Conservation (phyloP, 1,140 invertebrate species). For the Euborellia annulipes region DNA sequence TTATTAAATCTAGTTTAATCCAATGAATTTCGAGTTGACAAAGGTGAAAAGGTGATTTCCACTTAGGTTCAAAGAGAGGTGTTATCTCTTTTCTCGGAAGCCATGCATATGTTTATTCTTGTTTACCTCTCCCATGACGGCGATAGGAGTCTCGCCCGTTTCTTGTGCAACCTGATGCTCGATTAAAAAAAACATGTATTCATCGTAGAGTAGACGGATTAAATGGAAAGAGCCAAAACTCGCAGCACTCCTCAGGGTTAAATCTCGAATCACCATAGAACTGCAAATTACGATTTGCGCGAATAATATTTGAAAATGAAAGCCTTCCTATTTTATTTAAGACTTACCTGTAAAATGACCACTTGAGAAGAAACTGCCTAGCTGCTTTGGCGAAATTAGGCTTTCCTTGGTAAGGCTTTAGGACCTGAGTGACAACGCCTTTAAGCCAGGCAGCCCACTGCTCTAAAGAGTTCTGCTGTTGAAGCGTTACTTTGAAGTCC, state of each 20-base stretch:
- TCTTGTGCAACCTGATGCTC: slow-evolving; percentile 91
- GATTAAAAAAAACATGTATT: slow-evolving; percentile 98
- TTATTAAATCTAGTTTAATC: no score
- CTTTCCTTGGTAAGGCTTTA: slow-evolving; percentile 75
- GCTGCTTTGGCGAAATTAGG: slow-evolving; percentile 78
- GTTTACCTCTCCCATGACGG: slow-evolving; percentile 71
- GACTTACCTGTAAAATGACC: slow-evolving; percentile 89
- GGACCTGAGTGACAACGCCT: slow-evolving; percentile 69
- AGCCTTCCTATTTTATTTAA: slow-evolving; percentile 1
- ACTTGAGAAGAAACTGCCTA: slow-evolving; percentile 89
- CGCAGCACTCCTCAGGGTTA: slow-evolving; percentile 86
- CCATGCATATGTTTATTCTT: no score
- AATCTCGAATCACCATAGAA: slow-evolving; percentile 89
- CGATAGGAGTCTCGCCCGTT: slow-evolving; percentile 79
- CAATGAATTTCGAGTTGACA: no score
- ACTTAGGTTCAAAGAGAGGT: no score
- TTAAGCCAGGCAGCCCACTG: slow-evolving; percentile 97
- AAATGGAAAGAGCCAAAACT: slow-evolving; percentile 99
- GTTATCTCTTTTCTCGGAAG: no score
- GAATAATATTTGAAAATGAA: no score
- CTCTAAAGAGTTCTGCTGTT: slow-evolving; percentile 84
- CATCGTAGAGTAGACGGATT: slow-evolving; percentile 91
- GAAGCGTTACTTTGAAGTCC: slow-evolving; percentile 86
- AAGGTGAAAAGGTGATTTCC: no score
- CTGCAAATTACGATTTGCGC: slow-evolving; percentile 33